Evolutionary conservation across 2,888 invertebrate species (phyloP).

Genomic region (Ametastegia equiseti): DNA sequence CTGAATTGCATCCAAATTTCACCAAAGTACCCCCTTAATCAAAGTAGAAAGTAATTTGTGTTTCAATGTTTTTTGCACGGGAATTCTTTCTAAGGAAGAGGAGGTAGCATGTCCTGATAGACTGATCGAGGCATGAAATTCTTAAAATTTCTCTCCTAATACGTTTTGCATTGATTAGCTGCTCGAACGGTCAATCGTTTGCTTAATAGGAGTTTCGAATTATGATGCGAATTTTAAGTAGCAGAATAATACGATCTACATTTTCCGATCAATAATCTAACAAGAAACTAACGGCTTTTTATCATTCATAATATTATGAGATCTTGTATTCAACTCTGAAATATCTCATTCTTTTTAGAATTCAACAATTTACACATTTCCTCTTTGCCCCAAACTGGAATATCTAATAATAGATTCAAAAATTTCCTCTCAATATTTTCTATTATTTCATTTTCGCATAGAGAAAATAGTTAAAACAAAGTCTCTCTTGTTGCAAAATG

Average conservation of each 20-base stretch:
- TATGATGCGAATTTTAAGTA: constrained; percentile 20
- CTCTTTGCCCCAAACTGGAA: not conserved
- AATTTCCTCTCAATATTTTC: not conserved
- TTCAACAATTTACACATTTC: not conserved
- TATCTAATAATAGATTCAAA: not conserved
- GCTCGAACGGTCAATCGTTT: not conserved
- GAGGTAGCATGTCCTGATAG: not conserved
- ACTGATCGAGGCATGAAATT: not conserved
- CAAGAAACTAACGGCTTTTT: not conserved
- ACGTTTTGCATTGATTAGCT: constrained; percentile 6
- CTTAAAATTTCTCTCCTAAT: constrained; percentile 32
- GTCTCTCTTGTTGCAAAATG: not conserved
- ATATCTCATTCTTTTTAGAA: not conserved
- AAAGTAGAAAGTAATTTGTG: no score
- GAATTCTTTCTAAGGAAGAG: not conserved
- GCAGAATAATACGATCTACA: not conserved
- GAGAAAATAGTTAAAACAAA: not conserved
- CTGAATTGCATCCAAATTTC: no score
- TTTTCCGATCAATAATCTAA: not conserved
- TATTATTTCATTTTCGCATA: not conserved
- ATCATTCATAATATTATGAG: not conserved
- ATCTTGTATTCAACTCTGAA: not conserved
- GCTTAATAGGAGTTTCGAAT: not conserved
- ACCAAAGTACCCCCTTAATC: no score
- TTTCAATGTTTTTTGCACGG: no score